Conservation (phyloP, 1,140 invertebrate genomes). For the Drosophila setifemur region DNA sequence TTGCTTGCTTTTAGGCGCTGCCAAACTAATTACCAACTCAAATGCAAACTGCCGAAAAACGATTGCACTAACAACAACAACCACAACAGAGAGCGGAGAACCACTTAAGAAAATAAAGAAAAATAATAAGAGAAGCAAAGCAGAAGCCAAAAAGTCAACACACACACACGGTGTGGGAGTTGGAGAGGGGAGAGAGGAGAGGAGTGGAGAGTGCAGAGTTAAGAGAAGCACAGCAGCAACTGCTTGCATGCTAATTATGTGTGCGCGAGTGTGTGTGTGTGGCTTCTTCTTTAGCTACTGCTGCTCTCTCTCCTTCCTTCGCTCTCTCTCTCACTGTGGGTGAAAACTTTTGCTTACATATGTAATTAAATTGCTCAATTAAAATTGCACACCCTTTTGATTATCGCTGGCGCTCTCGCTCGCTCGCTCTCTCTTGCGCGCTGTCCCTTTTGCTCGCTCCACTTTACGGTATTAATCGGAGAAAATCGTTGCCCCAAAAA, state of each 20-base stretch:
- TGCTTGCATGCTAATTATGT: conserved; percentile 58
- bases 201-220: too few relatives aligned
- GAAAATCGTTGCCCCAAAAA: conserved; percentile 64
- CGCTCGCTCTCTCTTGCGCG: conserved; percentile 13
- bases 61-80: not conserved
- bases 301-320: conserved; percentile 1
- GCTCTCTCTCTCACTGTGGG: not conserved
- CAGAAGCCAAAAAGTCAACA: conserved; percentile 35
- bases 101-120: conserved; percentile 4
- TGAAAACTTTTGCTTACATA: conserved; percentile 73
- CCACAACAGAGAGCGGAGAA: too few relatives aligned
- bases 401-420: conserved; percentile 64
- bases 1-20: conserved; percentile 54
- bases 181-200: not conserved
- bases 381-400: conserved; percentile 83
- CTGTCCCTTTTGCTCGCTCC: conserved; percentile 20
- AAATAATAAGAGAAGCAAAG: conserved; percentile 5
- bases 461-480: conserved; percentile 66
- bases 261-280: conserved; percentile 7
- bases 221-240: too few relatives aligned
- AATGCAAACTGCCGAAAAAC: conserved; percentile 44
- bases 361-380: conserved; percentile 83
- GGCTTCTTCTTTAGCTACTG: not conserved
- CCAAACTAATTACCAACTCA: conserved; percentile 74
- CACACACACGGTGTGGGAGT: conserved; percentile 19